phyloP scores from a whole-genome alignment of 2,888 invertebrate species.

The Andrena camellia region DNA sequence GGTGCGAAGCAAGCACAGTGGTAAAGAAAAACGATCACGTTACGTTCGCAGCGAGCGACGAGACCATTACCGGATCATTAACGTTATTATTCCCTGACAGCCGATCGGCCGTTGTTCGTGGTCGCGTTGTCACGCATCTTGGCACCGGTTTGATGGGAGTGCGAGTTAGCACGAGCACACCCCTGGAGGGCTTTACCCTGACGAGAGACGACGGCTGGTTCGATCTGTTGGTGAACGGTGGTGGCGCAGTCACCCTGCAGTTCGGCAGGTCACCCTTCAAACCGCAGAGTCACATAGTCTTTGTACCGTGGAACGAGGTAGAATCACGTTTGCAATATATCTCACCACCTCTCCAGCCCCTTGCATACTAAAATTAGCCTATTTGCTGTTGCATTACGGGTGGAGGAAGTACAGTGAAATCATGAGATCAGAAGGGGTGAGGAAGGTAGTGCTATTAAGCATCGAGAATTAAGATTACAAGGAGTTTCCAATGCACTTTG shows the following conservation, averaged over 20 bases:
- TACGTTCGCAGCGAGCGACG: conserved; percentile 41
- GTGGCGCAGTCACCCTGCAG: conserved; percentile 97
- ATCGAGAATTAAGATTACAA: too few species aligned
- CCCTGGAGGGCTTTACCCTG: conserved; percentile 98
- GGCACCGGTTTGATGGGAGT: conserved; percentile 98
- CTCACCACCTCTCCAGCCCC: background rate
- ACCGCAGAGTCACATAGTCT: conserved; percentile 94
- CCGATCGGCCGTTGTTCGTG: conserved; percentile 98
- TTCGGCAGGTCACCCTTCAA: conserved; percentile 97
- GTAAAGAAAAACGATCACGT: conserved; percentile 60
- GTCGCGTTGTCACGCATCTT: conserved; percentile 95
- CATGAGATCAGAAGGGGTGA: too few species aligned
- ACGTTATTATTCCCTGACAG: conserved; percentile 86
- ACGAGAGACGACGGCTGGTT: conserved; percentile 98
- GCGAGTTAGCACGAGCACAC: conserved; percentile 96
- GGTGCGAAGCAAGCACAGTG: conserved; percentile 62
- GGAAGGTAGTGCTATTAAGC: too few species aligned
- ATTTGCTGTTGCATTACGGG: background rate
- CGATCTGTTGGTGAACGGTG: conserved; percentile 99
- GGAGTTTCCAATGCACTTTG: too few species aligned
- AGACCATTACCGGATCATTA: conserved; percentile 53
- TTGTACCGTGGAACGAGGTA: conserved; percentile 98
- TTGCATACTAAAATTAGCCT: background rate
- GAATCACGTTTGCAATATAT: background rate
- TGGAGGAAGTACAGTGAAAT: too few species aligned